phyloP scores from a whole-genome alignment of 1,140 invertebrate species.

The Drosophila varians region DNA sequence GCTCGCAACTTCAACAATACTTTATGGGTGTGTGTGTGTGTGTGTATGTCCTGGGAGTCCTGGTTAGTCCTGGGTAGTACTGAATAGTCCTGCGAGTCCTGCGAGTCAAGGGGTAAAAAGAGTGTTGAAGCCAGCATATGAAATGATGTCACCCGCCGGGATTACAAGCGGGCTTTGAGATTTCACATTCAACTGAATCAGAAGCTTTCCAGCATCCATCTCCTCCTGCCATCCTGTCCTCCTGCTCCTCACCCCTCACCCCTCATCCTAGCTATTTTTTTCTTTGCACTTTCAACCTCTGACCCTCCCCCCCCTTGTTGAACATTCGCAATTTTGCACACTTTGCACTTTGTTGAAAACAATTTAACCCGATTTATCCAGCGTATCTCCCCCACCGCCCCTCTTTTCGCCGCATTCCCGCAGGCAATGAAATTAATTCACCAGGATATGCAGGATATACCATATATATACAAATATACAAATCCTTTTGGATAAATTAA shows the following conservation, averaged over 20 bases:
- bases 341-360: conserved; percentile 24
- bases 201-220: not conserved
- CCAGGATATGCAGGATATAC: not conserved
- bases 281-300: not conserved
- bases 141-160: conserved; percentile 75
- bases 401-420: conserved; percentile 7
- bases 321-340: conserved; percentile 1
- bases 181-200: conserved; percentile 25
- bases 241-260: no score
- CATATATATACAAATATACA: not conserved
- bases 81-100: no score
- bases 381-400: not conserved
- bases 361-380: conserved; percentile 8
- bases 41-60: conserved; percentile 14
- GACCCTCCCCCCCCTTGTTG: not conserved
- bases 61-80: no score
- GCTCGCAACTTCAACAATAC: conserved; percentile 72
- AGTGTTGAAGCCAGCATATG: conserved; percentile 63
- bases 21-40: conserved; percentile 37
- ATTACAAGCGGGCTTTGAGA: conserved; percentile 56
- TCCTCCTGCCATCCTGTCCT: not conserved
- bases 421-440: conserved; percentile 22
- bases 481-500: conserved; percentile 19
- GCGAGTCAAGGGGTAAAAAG: not conserved
- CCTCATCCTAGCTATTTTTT: not conserved